Evolutionary conservation across 2,113 vertebrate genomes (phyloP).

Genomic region (Lagenorhynchus albirostris): DNA sequence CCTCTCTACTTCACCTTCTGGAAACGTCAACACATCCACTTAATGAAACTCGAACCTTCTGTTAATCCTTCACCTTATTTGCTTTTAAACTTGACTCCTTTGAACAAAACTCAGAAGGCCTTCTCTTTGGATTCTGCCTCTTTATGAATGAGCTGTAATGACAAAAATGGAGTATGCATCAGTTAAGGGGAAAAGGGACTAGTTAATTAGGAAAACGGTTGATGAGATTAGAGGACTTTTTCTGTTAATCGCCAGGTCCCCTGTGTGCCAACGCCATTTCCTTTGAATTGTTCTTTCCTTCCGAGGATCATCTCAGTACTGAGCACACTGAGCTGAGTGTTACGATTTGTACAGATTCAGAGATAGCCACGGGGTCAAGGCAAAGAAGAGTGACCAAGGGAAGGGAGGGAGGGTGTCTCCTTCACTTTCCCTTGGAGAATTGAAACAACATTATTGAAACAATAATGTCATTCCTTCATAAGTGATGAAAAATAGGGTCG

Average conservation of each 20-base stretch:
- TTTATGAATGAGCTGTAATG: neutral
- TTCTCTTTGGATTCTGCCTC: neutral
- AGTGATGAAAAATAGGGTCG: neutral
- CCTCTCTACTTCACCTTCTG: constrained; percentile 52
- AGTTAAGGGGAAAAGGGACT: constrained; percentile 13
- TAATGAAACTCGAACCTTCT: constrained; percentile 74
- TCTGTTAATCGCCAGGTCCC: neutral
- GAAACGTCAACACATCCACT: constrained; percentile 69
- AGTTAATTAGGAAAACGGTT: neutral
- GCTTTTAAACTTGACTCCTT: constrained; percentile 68
- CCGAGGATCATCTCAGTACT: neutral
- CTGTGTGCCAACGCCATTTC: neutral
- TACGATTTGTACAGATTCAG: neutral
- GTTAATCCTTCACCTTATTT: constrained; percentile 67
- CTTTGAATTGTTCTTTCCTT: neutral
- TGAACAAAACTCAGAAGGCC: constrained; percentile 26
- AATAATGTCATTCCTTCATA: neutral
- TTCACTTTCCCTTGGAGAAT: neutral
- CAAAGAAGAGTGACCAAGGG: neutral
- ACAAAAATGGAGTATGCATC: neutral
- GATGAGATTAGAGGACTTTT: neutral
- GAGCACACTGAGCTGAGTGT: neutral
- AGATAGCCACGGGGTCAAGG: neutral
- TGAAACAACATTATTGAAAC: neutral
- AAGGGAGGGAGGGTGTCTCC: rapidly evolving